Evolutionary conservation across 2,888 invertebrate genomes (phyloP), one percentile per base, ranked within the genome.

Genomic region (Sesia apiformis): DNA sequence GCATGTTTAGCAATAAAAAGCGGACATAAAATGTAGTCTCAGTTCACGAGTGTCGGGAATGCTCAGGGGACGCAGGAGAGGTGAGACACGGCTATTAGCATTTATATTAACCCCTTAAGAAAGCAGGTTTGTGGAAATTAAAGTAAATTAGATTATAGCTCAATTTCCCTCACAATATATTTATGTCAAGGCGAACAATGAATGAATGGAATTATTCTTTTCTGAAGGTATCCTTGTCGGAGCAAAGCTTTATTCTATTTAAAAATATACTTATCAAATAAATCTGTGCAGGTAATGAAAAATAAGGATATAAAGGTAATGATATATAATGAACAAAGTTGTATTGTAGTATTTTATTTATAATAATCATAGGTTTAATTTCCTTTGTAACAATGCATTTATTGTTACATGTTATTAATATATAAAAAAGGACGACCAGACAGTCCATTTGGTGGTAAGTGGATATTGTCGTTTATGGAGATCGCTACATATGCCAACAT

Each of bases 101-200:
- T 52, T 52, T 52, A 52, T 52, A 52, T 52, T 52, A 52, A 52
- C 52, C 52, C 23, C 52, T 40, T 52, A 52, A 52, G 40, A 52
- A 52, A 52, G 39, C 52, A 52, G 52, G 52, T 52, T 52, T 7
- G 40, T 8, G 52, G 5, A 52, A 52, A 52, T 52, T 52, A 40
- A 39, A 52, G 40, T 52, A 40, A 39, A 52, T 52, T 52, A 39
- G 52, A 52, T 52, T 52, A 39, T 50, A 50, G 50, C 50, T 50
- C 50, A 38, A 50, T 50, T 50, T 50, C 50, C 50, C 38, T 50
- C 39, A 39, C 39, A 38, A 38, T 6, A 38, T 7, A 38, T 7
- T 38, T 38, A 50, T 46, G 46, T 46, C 46, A 46, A n/a, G 23
- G 46, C 46, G 46, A 46, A 46, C 46, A 46, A 46, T 46, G 46